Base-by-base conservation (phyloP, 2,113 vertebrate species). In the Semicossyphus pulcher region DNA sequence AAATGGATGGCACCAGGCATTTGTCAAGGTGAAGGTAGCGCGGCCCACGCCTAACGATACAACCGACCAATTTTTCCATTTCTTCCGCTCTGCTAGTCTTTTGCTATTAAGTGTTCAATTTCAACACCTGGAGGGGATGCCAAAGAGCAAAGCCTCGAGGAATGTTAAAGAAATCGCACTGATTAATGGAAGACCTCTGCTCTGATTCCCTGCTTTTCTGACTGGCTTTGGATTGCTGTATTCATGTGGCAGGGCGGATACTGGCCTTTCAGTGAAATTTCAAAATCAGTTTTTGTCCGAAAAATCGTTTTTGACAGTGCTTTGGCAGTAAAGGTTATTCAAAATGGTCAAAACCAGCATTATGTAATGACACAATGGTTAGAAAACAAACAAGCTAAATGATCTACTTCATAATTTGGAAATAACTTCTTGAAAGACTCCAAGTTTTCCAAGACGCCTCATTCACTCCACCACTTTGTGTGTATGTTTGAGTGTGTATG, bases 21-120 rank as follows among this genome's bases (percentile, higher is more conserved):
- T 90, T 88, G 86, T 93, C 84, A 93, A 88, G 88, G 86, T 88
- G 88, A 89, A 84, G 78, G 78, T 58, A 87, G 81, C 74, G 6
- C 12, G 15, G 80, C 78, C 83, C 73, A 80, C 72, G 59, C 65
- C 71, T 37, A 20, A 56, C 32, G 78, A 90, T 84, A 84, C 87
- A 86, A 82, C 77, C 37, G 12, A 84, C 72, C 76, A 83, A 69
- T 82, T 77, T 90, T 85, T 83, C 77, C 78, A 83, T 88, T 86
- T 83, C 76, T 86, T 87, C 65, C 53, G 81, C 88, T 88, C 81
- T n/a, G 68, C 85, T 90, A 28, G 78, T 89, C 82, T 83, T 81
- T 72, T 41, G 53, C 81, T 80, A 74, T 86, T 83, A 86, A 69
- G 77, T 80, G 65, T 90, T 88, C 89, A 86, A 86, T 87, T 84